A percentile compares a stretch with the other conserved stretches of the same genome.
phyloP scores from a whole-genome alignment of 2,113 vertebrate genomes.

The Vireo altiloquus region DNA sequence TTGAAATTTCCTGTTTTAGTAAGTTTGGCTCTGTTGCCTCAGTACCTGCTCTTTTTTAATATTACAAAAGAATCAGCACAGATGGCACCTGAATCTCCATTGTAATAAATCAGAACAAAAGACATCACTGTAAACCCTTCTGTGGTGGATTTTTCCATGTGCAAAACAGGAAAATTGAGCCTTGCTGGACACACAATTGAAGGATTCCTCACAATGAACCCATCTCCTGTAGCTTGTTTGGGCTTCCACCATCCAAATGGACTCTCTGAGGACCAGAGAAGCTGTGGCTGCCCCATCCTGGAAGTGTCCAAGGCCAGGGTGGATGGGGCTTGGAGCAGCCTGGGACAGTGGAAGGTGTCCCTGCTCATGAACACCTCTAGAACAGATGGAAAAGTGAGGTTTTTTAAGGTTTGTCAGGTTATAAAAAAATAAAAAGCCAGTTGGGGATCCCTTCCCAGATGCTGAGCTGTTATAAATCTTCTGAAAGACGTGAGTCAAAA shows the following conservation, averaged over 20 bases:
- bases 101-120: neutral
- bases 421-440: neutral
- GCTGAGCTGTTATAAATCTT: neutral
- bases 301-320: neutral
- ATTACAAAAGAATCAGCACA: neutral
- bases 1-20: neutral
- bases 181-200: neutral
- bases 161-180: neutral
- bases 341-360: neutral
- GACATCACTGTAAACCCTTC: neutral
- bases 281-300: neutral
- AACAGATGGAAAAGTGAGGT: neutral
- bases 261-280: neutral
- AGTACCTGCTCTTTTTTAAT: neutral
- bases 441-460: neutral
- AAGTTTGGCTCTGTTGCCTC: neutral
- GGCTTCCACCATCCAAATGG: too few species aligned
- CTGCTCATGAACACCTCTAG: neutral
- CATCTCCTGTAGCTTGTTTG: neutral
- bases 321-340: neutral
- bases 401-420: neutral
- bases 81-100: neutral
- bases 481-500: fast-evolving
- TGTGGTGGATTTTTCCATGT: neutral
- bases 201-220: neutral